Evolutionary conservation across 1,140 invertebrate genomes (phyloP), one percentile per base, ranked within the genome.

Genomic region (Homarus americanus): DNA sequence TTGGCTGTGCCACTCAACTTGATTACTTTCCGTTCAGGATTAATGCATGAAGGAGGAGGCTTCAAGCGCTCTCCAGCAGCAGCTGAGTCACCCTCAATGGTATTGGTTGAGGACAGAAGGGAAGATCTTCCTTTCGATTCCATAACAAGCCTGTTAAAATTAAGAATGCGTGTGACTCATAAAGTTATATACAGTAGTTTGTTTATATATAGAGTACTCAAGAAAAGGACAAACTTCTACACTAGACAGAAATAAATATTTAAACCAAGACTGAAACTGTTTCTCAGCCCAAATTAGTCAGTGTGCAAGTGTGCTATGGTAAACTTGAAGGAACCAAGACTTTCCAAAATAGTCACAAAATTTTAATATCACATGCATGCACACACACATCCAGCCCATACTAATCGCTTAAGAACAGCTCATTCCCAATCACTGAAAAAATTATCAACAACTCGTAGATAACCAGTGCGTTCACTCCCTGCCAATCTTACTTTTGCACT

Each of bases 21-120:
- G 44, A 85, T 85, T 32, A 34, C 53, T 44, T 85, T 85, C 12
- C 69, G 63, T 10, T 75, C 83, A 15, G 66, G 41, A 66, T 85
- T 85, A 73, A 85, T 85, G 41, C 69, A 75, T 1, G 83, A 85
- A 9, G 83, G 83, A 73, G 83, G 83, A 17, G 83, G 83, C 69
- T 85, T 85, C 66, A 85, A 53, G 10, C 83, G 36, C 32, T 85
- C 83, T 28, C 40, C 41, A 20, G 28, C 72, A 38, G 28, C 63
- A 75, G 76, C 76, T 53, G 32, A 34, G 44, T 75, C 44, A 32
- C 32, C 38, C 38, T 32, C n/a, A 49, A 28, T n/a, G 10, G 38
- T 0, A 73, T 85, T 75, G 75, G 83, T 73, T 49, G 83, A 85
- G 9, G 34, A 49, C 9, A 41, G 4, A 24, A 44, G 78, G 9